Base-by-base conservation (phyloP, 2,888 invertebrate genomes). In the Pristionchus maxplancki region DNA sequence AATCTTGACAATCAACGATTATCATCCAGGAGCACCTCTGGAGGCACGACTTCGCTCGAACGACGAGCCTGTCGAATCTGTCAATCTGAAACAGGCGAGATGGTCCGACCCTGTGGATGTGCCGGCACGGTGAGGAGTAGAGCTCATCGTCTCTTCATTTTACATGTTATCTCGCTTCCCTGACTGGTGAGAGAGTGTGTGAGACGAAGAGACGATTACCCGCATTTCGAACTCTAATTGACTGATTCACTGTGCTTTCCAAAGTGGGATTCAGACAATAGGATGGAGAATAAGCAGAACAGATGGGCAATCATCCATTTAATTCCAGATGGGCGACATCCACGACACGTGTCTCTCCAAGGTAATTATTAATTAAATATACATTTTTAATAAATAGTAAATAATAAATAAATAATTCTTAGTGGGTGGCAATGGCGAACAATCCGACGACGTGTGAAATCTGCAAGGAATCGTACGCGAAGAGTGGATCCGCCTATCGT, bases 91-190 rank as follows among this genome's bases (percentile, higher is more conserved):
- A 91, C 91, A 15, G 93, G 93, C 9, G 89, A 81, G 31, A 92
- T 93, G 92, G 91, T 93, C 1, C 91, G 92, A 67, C 93, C 93
- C 31, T 93, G 93, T 64, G 92, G 90, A 62, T 93, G 93, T 88
- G 88, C 91, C 40, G 93, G 93, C 90, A 93, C 93, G 85, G 93
- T 93, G 31, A 71, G 74, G 91, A 64, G 64, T 50, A 24, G 78
- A 78, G 40, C 20, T 15, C 74, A 17, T 6, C 15, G n/a, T n/a
- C n/a, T n/a, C n/a, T n/a, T n/a, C n/a, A n/a, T n/a, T n/a, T n/a
- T n/a, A n/a, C n/a, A n/a, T n/a, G n/a, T n/a, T n/a, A n/a, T n/a
- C n/a, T n/a, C n/a, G n/a, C n/a, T n/a, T n/a, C n/a, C n/a, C n/a
- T n/a, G n/a, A n/a, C n/a, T n/a, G n/a, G n/a, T n/a, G n/a, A n/a